These are phyloP conservation scores for Heliothis peltigera DNA, from an alignment of 2,888 invertebrate species.

Conservation along the genomic window DNA sequence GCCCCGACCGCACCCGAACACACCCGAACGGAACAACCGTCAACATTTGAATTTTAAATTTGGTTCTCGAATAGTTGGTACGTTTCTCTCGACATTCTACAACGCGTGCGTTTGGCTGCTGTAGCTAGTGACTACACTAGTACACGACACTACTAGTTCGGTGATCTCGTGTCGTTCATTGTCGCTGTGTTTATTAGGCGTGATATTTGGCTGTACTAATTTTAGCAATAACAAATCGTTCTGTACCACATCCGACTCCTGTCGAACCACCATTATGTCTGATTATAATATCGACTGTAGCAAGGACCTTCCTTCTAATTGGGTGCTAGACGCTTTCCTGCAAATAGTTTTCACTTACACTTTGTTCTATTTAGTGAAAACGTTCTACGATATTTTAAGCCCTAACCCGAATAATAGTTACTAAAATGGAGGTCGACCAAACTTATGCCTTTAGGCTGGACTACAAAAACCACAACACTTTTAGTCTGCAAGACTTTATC, in stretches of 20 bases:
- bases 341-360: slow-evolving; percentile 74
- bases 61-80: slow-evolving; percentile 9
- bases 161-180: slow-evolving; percentile 24
- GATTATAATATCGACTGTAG: slow-evolving; percentile 27
- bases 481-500: slow-evolving; percentile 64
- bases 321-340: slow-evolving; percentile 66
- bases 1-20: slow-evolving; percentile 15
- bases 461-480: slow-evolving; percentile 19
- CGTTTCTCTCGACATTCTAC: not conserved
- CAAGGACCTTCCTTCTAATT: slow-evolving; percentile 42
- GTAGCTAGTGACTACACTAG: slow-evolving; percentile 1
- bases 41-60: slow-evolving; percentile 25
- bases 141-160: too few species aligned
- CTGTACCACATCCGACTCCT: slow-evolving; percentile 9
- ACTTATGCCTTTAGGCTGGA: slow-evolving; percentile 33
- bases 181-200: slow-evolving; percentile 33
- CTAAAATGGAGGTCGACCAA: slow-evolving; percentile 36
- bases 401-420: slow-evolving; percentile 53
- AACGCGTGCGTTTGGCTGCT: not conserved
- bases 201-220: slow-evolving; percentile 67
- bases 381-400: slow-evolving; percentile 72
- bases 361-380: slow-evolving; percentile 75
- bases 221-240: slow-evolving; percentile 49
- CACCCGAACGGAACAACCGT: slow-evolving; percentile 27
- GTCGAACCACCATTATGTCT: slow-evolving; percentile 37